Percentiles rank a stretch among this genome's conserved stretches.
Evolutionary conservation across 2,888 invertebrate genomes (phyloP).

Genomic region (Diarsia rubi): DNA sequence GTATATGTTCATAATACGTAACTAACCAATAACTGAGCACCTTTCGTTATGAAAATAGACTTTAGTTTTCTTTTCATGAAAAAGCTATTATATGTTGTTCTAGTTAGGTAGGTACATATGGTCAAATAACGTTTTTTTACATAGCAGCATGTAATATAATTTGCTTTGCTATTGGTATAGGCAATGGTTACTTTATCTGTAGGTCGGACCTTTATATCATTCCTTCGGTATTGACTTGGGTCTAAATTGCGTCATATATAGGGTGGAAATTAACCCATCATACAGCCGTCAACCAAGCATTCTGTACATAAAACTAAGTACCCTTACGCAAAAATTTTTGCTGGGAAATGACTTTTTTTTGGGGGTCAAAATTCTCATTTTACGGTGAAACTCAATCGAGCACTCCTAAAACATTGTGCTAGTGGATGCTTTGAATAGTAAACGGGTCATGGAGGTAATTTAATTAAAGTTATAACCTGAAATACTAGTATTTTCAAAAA

Average conservation of each 20-base stretch:
- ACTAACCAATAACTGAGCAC: constrained; percentile 16
- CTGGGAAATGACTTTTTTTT: too few species aligned
- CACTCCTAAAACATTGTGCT: too few species aligned
- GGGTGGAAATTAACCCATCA: too few species aligned
- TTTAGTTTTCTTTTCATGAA: constrained; percentile 1
- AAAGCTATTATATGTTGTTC: constrained; percentile 18
- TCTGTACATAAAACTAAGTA: too few species aligned
- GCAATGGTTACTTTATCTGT: not conserved
- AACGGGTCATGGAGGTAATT: too few species aligned
- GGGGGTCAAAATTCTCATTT: too few species aligned
- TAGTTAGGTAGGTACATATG: not conserved
- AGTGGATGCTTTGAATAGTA: too few species aligned
- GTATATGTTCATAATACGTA: constrained; percentile 35
- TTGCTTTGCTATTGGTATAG: not conserved
- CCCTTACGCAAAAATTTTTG: too few species aligned
- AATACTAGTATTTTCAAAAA: too few species aligned
- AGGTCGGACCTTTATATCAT: not conserved
- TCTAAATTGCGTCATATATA: constrained; percentile 12
- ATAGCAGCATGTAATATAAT: not conserved
- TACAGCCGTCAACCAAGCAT: too few species aligned
- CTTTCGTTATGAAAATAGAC: constrained; percentile 13
- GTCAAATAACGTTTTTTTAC: constrained; percentile 4
- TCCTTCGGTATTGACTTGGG: not conserved
- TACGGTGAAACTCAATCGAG: too few species aligned
- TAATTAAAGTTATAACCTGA: too few species aligned